These are phyloP conservation scores for Neostethus bicornis DNA, from an alignment of 2,797 vertebrate species.

Conservation along the genomic window DNA sequence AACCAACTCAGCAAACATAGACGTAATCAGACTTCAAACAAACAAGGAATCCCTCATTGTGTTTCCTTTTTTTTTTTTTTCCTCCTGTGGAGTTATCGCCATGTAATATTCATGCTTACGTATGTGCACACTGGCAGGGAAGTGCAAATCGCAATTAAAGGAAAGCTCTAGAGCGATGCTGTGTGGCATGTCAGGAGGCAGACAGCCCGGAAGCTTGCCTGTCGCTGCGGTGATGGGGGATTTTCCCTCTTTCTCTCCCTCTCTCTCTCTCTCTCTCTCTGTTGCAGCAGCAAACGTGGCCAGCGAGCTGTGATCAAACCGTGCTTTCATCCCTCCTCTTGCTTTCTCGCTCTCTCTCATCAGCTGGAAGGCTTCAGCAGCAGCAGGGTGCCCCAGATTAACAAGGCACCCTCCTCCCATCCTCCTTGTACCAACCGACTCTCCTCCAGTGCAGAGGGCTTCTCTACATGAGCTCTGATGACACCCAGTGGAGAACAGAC, in stretches of 20 bases:
- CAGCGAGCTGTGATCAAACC: conserved; percentile 76
- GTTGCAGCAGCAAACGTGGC: conserved; percentile 71
- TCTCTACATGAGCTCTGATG: conserved; percentile 44
- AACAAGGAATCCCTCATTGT: conserved; percentile 10
- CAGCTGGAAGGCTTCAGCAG: conserved; percentile 74
- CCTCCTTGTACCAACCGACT: conserved; percentile 43
- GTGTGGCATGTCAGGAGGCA: conserved; percentile 26
- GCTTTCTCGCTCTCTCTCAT: conserved; percentile 48
- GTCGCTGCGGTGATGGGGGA: conserved; percentile 56
- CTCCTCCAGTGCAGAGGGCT: conserved; percentile 34
- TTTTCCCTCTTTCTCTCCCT: too few species aligned
- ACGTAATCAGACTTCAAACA: not conserved
- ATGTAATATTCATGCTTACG: not conserved
- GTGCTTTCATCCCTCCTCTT: conserved; percentile 58
- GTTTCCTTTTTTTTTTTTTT: not conserved
- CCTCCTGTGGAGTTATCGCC: not conserved
- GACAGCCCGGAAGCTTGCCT: conserved; percentile 32
- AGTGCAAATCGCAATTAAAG: conserved; percentile 26
- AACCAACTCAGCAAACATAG: conserved; percentile 4
- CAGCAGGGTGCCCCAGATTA: conserved; percentile 77
- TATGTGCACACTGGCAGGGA: conserved; percentile 4
- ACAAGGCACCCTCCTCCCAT: conserved; percentile 49
- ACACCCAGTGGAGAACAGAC: conserved; percentile 50
- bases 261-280: conserved; percentile 29
- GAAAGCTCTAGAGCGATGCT: conserved; percentile 35